Evolutionary conservation across 1,140 invertebrate species (phyloP), one percentile per base, ranked within the genome.

Genomic region (Sinella curviseta): DNA sequence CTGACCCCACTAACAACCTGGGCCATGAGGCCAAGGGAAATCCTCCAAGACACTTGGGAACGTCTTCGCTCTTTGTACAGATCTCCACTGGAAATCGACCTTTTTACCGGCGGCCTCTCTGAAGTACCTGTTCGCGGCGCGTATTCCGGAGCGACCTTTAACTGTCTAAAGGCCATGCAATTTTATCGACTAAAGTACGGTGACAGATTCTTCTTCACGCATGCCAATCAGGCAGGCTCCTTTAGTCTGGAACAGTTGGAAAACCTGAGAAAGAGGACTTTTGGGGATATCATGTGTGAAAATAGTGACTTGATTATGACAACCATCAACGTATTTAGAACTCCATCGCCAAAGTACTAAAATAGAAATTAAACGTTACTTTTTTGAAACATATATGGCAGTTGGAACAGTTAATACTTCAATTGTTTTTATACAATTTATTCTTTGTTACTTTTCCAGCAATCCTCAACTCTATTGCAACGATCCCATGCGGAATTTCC

Each of bases 71-170:
- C 87, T 60, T 77, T 89, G 1, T 81, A 78, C 35, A 30, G 31
- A 39, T 75, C 30, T 3, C 80, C 80, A 12, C 8, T 1, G 36
- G 88, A 90, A 77, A 88, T 90, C 65, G 90, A 90, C 81, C 85
- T 91, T 77, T 90, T 89, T 83, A 89, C 88, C n/a, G 90, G 89
- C 3, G 88, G 88, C 0, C 60, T 91, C 1, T 86, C 88, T 0
- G 90, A 90, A 83, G 86, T 86, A 55, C 88, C 89, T 24, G 84
- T 86, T 54, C 82, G 85, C 17, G 89, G 88, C 0, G 88, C 87
- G 0, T 81, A 88, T 0, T 86, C 91, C 74, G 88, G 88, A 12
- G 88, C 89, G 17, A 89, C 88, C 1, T 89, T 89, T 76, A 86
- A 86, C 33, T 89, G 88, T 81, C 81, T 89, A 8, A 83, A 89